These are phyloP conservation scores for Galeopsomyia nigrocyanea DNA, from an alignment of 2,888 invertebrate species.

Conservation along the genomic window DNA sequence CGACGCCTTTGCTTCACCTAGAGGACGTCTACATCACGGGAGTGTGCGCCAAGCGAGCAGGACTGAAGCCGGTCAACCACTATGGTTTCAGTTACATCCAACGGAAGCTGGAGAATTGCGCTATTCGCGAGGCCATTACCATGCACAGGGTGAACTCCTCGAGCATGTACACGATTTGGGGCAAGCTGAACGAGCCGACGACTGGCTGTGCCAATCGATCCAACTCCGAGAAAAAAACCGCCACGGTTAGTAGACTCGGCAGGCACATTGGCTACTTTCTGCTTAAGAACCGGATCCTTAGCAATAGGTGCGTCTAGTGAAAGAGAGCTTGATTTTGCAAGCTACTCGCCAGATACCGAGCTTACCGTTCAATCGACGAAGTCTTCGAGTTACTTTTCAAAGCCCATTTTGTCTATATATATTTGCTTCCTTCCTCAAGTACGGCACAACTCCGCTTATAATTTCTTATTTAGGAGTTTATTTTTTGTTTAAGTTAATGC, in stretches of 20 bases:
- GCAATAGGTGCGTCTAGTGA: slow-evolving; percentile 28
- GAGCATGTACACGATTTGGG: slow-evolving; percentile 68
- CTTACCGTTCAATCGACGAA: too few species aligned
- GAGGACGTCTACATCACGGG: slow-evolving; percentile 88
- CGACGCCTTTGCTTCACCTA: slow-evolving; percentile 80
- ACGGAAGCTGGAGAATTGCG: slow-evolving; percentile 71
- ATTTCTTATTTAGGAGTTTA: too few species aligned
- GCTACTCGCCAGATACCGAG: too few species aligned
- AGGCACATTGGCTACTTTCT: slow-evolving; percentile 57
- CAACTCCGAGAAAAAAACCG: not conserved
- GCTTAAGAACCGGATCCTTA: slow-evolving; percentile 52
- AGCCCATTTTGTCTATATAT: too few species aligned
- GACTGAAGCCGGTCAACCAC: slow-evolving; percentile 75
- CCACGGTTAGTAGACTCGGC: slow-evolving; percentile 32
- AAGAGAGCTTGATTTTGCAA: too few species aligned
- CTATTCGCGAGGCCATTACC: slow-evolving; percentile 71
- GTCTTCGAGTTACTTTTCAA: too few species aligned
- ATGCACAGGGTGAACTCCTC: slow-evolving; percentile 72
- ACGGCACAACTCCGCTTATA: too few species aligned
- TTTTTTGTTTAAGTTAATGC: too few species aligned
- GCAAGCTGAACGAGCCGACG: slow-evolving; percentile 55
- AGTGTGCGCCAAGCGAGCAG: slow-evolving; percentile 75
- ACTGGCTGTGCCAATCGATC: not conserved
- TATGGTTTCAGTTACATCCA: slow-evolving; percentile 75
- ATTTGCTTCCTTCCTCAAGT: too few species aligned